Conservation (phyloP, 92 coral and sea anemone species). For the Actinostola sp. region DNA sequence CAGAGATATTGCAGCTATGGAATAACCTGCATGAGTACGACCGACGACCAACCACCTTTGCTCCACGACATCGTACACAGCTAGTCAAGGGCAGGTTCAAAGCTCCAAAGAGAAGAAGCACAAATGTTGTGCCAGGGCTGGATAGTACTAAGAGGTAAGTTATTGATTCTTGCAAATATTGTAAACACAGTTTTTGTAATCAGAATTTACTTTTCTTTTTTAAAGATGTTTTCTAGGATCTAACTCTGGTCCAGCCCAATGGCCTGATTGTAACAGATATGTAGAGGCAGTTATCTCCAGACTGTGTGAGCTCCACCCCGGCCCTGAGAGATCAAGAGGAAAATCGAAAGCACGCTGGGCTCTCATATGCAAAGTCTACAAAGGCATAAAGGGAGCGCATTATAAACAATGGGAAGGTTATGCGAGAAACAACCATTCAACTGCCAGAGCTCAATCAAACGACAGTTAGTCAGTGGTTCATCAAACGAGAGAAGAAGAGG, state of each 20-base stretch:
- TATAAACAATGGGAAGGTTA: slow-evolving; percentile 30
- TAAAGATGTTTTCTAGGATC: slow-evolving; percentile 56
- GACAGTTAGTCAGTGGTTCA: slow-evolving; percentile 60
- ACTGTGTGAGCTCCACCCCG: slow-evolving; percentile 30
- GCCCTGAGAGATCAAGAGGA: neutral
- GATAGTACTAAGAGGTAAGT: slow-evolving; percentile 51
- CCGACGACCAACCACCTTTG: slow-evolving; percentile 38
- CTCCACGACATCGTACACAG: slow-evolving; percentile 39
- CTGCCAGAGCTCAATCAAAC: slow-evolving; percentile 54
- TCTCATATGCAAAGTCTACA: slow-evolving; percentile 32
- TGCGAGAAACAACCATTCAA: slow-evolving; percentile 40
- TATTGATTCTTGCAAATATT: neutral
- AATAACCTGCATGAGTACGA: slow-evolving; percentile 49
- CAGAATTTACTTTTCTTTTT: neutral
- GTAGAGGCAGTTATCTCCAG: slow-evolving; percentile 50
- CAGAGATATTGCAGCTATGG: slow-evolving; percentile 37
- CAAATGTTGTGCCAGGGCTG: slow-evolving; percentile 37
- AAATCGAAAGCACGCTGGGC: slow-evolving; percentile 34
- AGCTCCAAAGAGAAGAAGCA: slow-evolving; percentile 28
- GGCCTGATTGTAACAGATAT: slow-evolving; percentile 73
- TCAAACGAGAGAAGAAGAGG: slow-evolving; percentile 34
- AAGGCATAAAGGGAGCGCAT: slow-evolving; percentile 39
- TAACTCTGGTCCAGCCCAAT: slow-evolving; percentile 56
- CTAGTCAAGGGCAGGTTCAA: slow-evolving; percentile 47
- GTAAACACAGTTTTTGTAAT: neutral